phyloP scores from a whole-genome alignment of 2,797 vertebrate genomes.

The Microcaecilia unicolor region DNA sequence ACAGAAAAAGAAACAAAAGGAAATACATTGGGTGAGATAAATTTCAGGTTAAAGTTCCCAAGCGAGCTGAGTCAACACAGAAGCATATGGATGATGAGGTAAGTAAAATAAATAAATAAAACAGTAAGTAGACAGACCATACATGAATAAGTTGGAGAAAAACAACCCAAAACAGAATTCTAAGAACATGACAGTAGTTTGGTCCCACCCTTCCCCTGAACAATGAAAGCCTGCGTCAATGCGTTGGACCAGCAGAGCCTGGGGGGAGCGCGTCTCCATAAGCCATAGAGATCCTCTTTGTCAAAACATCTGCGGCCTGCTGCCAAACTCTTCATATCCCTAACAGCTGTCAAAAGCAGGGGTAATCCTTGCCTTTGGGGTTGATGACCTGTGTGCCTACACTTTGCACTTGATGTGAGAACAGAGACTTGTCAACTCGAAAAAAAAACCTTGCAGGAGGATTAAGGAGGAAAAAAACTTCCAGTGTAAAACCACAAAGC shows the following conservation, averaged over 20 bases:
- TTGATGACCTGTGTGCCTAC: neutral
- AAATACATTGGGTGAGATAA: no score
- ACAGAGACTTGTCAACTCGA: no score
- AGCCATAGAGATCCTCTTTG: constrained; percentile 4
- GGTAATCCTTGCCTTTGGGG: constrained; percentile 5
- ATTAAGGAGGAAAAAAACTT: no score
- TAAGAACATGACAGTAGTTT: constrained; percentile 27
- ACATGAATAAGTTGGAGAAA: constrained; percentile 19
- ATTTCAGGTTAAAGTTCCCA: neutral
- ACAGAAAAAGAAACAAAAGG: no score
- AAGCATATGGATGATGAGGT: rapidly evolving
- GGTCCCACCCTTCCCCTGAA: constrained; percentile 23
- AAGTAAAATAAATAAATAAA: neutral
- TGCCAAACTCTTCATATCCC: neutral
- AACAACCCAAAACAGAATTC: constrained; percentile 13
- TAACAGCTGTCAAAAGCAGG: constrained; percentile 9
- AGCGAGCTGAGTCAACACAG: neutral
- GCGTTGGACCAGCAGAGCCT: neutral
- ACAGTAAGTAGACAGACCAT: neutral
- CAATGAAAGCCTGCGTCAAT: constrained; percentile 8
- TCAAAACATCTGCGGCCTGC: neutral
- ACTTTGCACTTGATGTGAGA: no score
- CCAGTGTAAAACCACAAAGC: no score
- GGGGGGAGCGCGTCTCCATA: constrained; percentile 5
- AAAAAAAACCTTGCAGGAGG: no score